A percentile compares a stretch with the other conserved stretches of the same genome.
Conservation (phyloP, 2,888 invertebrate species). For the Callimorpha dominula region DNA sequence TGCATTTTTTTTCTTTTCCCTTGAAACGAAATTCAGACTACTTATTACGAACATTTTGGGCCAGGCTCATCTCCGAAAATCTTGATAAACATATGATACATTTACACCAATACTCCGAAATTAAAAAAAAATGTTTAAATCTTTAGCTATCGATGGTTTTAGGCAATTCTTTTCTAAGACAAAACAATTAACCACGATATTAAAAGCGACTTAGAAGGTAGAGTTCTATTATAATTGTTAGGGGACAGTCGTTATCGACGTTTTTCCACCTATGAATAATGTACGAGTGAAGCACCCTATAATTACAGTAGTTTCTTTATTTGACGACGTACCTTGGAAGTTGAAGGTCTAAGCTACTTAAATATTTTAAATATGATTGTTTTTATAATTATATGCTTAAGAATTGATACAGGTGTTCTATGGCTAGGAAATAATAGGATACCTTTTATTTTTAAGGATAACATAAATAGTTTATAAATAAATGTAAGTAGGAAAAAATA, state of each 20-base stretch:
- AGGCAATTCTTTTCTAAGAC: too few species aligned
- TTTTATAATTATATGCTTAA: slow-evolving; percentile 17
- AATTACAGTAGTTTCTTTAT: slow-evolving; percentile 13
- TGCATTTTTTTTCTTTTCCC: too few species aligned
- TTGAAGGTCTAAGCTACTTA: slow-evolving; percentile 30
- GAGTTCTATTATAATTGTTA: not conserved
- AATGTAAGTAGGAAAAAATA: too few species aligned
- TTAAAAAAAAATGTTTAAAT: too few species aligned
- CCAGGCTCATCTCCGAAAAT: too few species aligned
- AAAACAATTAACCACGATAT: not conserved
- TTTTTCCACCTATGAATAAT: slow-evolving; percentile 15
- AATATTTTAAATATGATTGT: not conserved
- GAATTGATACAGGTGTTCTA: slow-evolving; percentile 30
- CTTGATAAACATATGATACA: too few species aligned
- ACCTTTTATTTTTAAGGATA: not conserved
- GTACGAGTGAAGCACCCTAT: slow-evolving; percentile 8
- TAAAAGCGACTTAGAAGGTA: not conserved
- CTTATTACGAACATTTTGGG: too few species aligned
- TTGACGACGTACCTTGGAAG: slow-evolving; percentile 14
- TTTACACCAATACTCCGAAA: too few species aligned
- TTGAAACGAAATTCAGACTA: too few species aligned
- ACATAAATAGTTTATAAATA: not conserved
- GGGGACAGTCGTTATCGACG: not conserved
- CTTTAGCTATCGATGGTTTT: too few species aligned
- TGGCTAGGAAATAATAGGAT: not conserved